Conservation (phyloP, 2,888 invertebrate species). For the Thalpophila matura region DNA sequence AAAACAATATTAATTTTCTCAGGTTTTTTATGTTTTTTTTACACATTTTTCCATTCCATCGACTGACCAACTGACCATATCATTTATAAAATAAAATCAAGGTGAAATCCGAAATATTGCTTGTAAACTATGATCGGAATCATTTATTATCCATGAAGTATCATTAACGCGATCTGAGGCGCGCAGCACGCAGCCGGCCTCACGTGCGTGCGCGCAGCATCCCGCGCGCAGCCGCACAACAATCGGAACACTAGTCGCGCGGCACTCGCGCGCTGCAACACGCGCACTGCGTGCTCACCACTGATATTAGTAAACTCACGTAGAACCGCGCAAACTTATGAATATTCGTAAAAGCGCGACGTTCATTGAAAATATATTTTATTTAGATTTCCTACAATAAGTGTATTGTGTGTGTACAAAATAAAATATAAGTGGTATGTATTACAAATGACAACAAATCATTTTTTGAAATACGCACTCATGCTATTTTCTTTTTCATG, state of each 20-base stretch:
- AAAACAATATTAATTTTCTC: slow-evolving; percentile 50
- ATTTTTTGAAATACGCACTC: neutral
- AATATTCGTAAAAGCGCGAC: slow-evolving; percentile 25
- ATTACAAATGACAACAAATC: slow-evolving; percentile 9
- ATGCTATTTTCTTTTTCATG: slow-evolving; percentile 1
- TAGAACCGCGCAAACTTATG: slow-evolving; percentile 37
- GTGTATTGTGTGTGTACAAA: slow-evolving; percentile 43
- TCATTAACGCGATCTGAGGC: neutral
- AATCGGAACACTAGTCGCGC: slow-evolving; percentile 67
- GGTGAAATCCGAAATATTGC: slow-evolving; percentile 18
- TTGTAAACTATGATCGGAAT: slow-evolving; percentile 41
- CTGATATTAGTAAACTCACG: slow-evolving; percentile 4
- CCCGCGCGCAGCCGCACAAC: slow-evolving; percentile 55
- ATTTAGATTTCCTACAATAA: slow-evolving; percentile 7
- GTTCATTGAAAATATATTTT: slow-evolving; percentile 26
- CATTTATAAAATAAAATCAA: slow-evolving; percentile 21
- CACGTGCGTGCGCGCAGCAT: slow-evolving; percentile 61
- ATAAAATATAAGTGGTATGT: slow-evolving; percentile 54
- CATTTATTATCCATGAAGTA: slow-evolving; percentile 42
- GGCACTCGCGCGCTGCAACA: slow-evolving; percentile 74
- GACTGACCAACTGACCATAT: neutral
- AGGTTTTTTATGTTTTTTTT: slow-evolving; percentile 15
- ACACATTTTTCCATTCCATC: neutral
- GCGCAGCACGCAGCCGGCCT: slow-evolving; percentile 24
- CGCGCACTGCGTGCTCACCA: slow-evolving; percentile 53